Evolutionary conservation across 37 sponge, comb jelly and placozoan species (phyloP), one percentile per base, ranked within the genome.

Genomic region (Tethya wilhelma): DNA sequence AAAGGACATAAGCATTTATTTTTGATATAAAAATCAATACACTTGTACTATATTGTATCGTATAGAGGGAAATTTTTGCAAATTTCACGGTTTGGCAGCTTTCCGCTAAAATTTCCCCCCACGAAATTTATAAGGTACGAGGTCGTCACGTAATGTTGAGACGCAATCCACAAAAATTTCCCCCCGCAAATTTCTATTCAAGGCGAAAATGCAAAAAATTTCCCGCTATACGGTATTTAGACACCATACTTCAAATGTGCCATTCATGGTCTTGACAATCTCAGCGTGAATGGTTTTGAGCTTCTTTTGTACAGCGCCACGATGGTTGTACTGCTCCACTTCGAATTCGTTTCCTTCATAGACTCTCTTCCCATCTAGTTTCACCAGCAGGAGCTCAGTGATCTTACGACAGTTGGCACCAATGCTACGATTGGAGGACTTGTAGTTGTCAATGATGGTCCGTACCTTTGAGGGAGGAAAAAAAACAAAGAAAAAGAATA

Each of bases 311-410:
- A 84, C 77, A 4, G 74, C 38, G 32, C 40, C 55, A 9, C 99
- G 45, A 80, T 98, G 94, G 38, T 77, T 68, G 40, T 59, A 58
- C 90, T 98, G 99, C 56, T 98, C 96, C 40, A 43, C 64, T 53
- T 86, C 75, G 69, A 96, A 98, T 78, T 91, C 96, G 14, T 93
- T 84, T 38, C 84, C 84, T 44, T 98, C 93, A 71, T 90, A 93
- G 29, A 98, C 85, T 25, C 90, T 80, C 83, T 91, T 90, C n/a
- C 88, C 89, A 28, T 94, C 95, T 29, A 94, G 76, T 42, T 56
- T 80, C 58, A 97, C 87, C 74, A 97, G 83, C 34, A 94, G 78
- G 81, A 91, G 76, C 79, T 89, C 94, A 64, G 93, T 91, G 60
- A 97, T 97, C 66, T 67, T 36, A 39, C 86, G 84, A 79, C 97